Conservation (phyloP, 2,888 invertebrate species). For the Hydraecia micacea region DNA sequence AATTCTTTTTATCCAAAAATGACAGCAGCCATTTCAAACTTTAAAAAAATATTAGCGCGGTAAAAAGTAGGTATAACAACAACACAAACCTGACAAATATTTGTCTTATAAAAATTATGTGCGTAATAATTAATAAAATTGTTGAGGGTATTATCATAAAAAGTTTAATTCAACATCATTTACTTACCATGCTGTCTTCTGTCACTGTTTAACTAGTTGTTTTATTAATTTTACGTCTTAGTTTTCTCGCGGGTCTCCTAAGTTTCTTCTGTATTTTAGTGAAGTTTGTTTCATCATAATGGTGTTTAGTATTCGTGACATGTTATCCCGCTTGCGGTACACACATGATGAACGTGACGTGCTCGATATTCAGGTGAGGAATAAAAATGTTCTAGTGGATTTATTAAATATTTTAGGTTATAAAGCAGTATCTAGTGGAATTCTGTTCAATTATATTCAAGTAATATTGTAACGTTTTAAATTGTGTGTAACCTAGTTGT, state of each 20-base stretch:
- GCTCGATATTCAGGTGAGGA: conserved; percentile 75
- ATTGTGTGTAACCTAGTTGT: neutral
- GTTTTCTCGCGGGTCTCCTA: conserved; percentile 55
- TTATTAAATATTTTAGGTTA: conserved; percentile 10
- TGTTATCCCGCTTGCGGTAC: conserved; percentile 82
- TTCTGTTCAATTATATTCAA: neutral
- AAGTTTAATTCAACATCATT: conserved; percentile 26
- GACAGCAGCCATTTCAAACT: neutral
- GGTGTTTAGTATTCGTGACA: conserved; percentile 86
- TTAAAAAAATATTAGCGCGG: conserved; percentile 7
- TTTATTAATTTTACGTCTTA: conserved; percentile 46
- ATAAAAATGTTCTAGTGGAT: conserved; percentile 22
- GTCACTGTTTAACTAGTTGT: conserved; percentile 62
- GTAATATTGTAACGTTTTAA: neutral
- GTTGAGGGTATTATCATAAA: conserved; percentile 55
- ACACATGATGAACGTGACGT: conserved; percentile 81
- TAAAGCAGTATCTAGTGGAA: neutral
- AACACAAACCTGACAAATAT: conserved; percentile 44
- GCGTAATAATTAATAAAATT: conserved; percentile 17
- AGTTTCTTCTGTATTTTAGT: conserved; percentile 63
- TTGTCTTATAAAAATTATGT: neutral
- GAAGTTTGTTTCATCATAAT: conserved; percentile 73
- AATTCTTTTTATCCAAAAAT: neutral
- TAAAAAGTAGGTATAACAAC: conserved; percentile 25
- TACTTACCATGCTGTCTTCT: conserved; percentile 46